Evolutionary conservation across 2,797 vertebrate species (phyloP).

Genomic region (Thunnus albacares): DNA sequence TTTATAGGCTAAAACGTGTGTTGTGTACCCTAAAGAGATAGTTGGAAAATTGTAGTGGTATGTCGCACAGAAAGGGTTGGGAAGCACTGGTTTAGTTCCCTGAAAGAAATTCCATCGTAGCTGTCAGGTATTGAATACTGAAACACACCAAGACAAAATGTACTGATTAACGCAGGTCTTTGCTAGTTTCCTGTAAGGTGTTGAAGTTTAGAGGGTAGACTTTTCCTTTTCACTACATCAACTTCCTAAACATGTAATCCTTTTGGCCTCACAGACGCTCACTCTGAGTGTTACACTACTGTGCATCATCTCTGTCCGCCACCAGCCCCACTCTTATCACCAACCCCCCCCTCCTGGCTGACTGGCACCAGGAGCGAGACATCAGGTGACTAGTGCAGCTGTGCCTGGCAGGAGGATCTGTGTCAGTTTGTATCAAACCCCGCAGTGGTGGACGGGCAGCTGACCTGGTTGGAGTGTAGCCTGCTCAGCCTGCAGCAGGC

Average conservation of each 20-base stretch:
- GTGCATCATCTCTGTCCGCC: conserved; percentile 29
- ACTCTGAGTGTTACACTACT: not conserved
- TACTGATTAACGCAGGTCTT: no score
- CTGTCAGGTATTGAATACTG: not conserved
- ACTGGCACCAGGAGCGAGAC: conserved; percentile 62
- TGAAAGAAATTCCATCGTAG: not conserved
- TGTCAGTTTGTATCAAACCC: conserved; percentile 68
- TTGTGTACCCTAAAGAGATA: not conserved
- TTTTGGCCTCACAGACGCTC: not conserved
- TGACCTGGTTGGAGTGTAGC: conserved; percentile 66
- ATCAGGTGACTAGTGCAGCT: conserved; percentile 79
- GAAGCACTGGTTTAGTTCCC: not conserved
- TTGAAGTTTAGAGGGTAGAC: not conserved
- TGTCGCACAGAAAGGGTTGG: not conserved
- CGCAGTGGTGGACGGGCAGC: conserved; percentile 42
- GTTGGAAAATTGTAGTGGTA: not conserved
- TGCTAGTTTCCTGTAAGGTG: not conserved
- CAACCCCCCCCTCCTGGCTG: conserved; percentile 44
- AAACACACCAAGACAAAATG: not conserved
- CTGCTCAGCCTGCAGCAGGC: conserved; percentile 25
- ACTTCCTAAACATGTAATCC: conserved; percentile 1
- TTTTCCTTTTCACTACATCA: not conserved
- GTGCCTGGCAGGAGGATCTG: conserved; percentile 57
- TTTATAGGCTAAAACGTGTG: not conserved
- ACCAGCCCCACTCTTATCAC: conserved; percentile 35